Percentiles rank a stretch among this genome's conserved stretches.
phyloP scores from a whole-genome alignment of 2,113 vertebrate species.

The Pristiophorus japonicus region DNA sequence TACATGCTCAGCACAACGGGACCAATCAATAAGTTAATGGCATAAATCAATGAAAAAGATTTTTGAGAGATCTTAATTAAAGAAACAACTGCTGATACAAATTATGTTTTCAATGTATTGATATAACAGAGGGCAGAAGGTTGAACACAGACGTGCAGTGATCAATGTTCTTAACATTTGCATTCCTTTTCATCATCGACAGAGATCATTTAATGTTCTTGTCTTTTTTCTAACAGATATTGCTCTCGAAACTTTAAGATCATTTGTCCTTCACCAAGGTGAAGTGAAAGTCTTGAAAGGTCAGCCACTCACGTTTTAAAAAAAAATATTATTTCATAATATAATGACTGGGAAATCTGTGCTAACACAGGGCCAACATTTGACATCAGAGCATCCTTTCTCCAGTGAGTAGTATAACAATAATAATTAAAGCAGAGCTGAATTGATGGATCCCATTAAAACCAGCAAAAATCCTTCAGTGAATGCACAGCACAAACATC shows the following conservation, averaged over 20 bases:
- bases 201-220: slow-evolving; percentile 60
- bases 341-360: slow-evolving; percentile 42
- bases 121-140: slow-evolving; percentile 54
- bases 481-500: slow-evolving; percentile 56
- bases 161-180: slow-evolving; percentile 71
- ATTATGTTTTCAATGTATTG: slow-evolving; percentile 82
- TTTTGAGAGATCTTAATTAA: slow-evolving; percentile 88
- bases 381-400: slow-evolving; percentile 41
- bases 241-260: slow-evolving; percentile 53
- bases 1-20: slow-evolving; percentile 65
- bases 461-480: slow-evolving; percentile 58
- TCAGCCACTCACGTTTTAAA: slow-evolving; percentile 49
- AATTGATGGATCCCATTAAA: slow-evolving; percentile 59
- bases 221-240: slow-evolving; percentile 50
- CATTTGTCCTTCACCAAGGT: slow-evolving; percentile 61
- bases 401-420: slow-evolving; percentile 52
- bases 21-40: slow-evolving; percentile 78
- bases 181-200: slow-evolving; percentile 69
- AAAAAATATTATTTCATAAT: slow-evolving; percentile 48
- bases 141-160: slow-evolving; percentile 54
- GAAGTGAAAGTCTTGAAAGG: slow-evolving; percentile 60
- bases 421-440: slow-evolving; percentile 62
- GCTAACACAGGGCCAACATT: slow-evolving; percentile 39
- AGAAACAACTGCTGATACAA: slow-evolving; percentile 93
- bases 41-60: slow-evolving; percentile 77